These are phyloP conservation scores for Catocala fraxini DNA, from an alignment of 2,888 invertebrate species.

Conservation along the genomic window DNA sequence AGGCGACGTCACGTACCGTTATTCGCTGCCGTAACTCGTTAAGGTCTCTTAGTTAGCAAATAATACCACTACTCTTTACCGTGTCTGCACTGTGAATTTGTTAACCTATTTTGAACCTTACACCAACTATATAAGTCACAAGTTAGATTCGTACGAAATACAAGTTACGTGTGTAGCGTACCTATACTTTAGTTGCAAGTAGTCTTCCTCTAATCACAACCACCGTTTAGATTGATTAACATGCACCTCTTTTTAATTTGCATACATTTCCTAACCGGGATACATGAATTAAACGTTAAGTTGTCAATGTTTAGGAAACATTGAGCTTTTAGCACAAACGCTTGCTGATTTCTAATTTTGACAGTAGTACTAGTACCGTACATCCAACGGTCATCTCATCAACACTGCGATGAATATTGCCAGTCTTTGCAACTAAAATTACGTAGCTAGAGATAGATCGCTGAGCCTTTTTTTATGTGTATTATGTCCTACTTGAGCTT, in stretches of 20 bases:
- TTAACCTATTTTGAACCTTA: slow-evolving; percentile 19
- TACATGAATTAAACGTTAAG: slow-evolving; percentile 5
- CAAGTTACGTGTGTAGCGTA: not conserved
- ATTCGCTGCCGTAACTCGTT: slow-evolving; percentile 58
- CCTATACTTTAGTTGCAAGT: slow-evolving; percentile 9
- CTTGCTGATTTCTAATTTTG: not conserved
- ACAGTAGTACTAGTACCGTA: too few species aligned
- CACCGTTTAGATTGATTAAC: slow-evolving; percentile 21
- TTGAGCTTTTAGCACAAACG: not conserved
- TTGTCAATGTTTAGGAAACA: slow-evolving; percentile 1
- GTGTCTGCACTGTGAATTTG: slow-evolving; percentile 2
- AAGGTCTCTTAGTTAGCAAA: slow-evolving; percentile 39
- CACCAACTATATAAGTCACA: slow-evolving; percentile 1
- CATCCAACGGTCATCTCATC: too few species aligned
- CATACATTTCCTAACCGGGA: slow-evolving; percentile 19
- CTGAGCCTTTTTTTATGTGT: too few species aligned
- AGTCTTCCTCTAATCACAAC: slow-evolving; percentile 8
- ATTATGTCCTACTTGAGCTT: too few species aligned
- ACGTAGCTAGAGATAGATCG: too few species aligned
- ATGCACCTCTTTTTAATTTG: slow-evolving; percentile 14
- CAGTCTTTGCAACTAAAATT: too few species aligned
- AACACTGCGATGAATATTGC: too few species aligned
- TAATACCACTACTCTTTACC: slow-evolving; percentile 21
- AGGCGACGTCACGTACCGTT: slow-evolving; percentile 58
- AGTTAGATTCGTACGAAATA: not conserved